phyloP scores from a whole-genome alignment of 2,888 invertebrate species.

The Pycnomerus fuliginosus region DNA sequence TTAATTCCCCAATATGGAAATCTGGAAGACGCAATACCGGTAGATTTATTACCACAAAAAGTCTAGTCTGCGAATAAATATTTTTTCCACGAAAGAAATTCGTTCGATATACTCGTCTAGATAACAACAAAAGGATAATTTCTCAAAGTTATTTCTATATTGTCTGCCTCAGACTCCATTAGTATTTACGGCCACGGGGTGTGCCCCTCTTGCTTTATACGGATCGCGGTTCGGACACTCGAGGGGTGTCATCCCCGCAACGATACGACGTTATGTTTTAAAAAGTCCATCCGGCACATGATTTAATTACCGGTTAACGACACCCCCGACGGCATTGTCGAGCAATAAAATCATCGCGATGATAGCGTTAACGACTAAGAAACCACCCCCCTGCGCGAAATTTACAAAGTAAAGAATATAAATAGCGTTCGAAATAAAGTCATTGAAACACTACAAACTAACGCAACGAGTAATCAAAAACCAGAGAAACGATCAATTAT shows the following conservation, averaged over 20 bases:
- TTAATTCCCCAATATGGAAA: too few species aligned
- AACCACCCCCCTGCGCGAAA: not conserved
- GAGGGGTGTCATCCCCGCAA: too few species aligned
- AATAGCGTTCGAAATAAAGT: slow-evolving; percentile 30
- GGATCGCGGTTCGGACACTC: too few species aligned
- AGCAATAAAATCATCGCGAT: slow-evolving; percentile 47
- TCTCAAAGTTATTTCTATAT: slow-evolving; percentile 25
- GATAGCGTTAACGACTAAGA: too few species aligned
- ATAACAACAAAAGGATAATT: slow-evolving; percentile 8
- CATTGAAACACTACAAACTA: slow-evolving; percentile 34
- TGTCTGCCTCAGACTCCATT: slow-evolving; percentile 40
- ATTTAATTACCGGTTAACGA: slow-evolving; percentile 53
- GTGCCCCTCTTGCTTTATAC: slow-evolving; percentile 37
- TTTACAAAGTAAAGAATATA: slow-evolving; percentile 2
- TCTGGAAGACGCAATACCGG: too few species aligned
- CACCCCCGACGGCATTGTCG: slow-evolving; percentile 44
- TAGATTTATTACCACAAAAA: too few species aligned
- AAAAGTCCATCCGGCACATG: slow-evolving; percentile 48
- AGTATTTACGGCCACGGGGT: slow-evolving; percentile 35
- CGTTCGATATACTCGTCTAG: not conserved
- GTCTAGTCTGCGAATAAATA: too few species aligned
- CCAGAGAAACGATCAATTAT: slow-evolving; percentile 46
- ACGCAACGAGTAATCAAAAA: slow-evolving; percentile 42
- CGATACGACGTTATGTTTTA: slow-evolving; percentile 39
- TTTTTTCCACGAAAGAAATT: not conserved